Evolutionary conservation across 1,140 invertebrate genomes (phyloP), one percentile per base, ranked within the genome.

Genomic region (Planococcus citri): DNA sequence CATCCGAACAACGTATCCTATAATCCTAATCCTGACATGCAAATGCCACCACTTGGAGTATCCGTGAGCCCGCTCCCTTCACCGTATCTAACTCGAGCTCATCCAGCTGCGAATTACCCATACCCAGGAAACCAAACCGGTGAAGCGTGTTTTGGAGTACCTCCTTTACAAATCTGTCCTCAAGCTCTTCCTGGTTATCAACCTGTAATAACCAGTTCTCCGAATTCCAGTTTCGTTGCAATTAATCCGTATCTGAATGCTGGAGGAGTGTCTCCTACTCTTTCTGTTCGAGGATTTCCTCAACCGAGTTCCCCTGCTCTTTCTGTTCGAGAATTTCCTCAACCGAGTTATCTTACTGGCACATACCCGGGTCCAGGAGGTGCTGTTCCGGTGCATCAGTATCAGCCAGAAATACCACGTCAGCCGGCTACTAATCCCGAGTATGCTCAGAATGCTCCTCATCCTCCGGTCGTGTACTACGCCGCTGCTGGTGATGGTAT

Each of bases 11-110:
- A 68, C 12, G 6, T 38, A 2, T 1, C 67, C 4, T 20, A 17
- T 21, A 29, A 27, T 20, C 33, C 27, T 20, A n/a, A 68, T 22
- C 37, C 27, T 0, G 1, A 25, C 57, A 69, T 60, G 58, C 14
- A 10, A 27, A 17, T 12, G 37, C n/a, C 37, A 25, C 27, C 67
- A 6, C 9, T 33, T 22, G 51, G 57, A 17, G 20, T 70, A 33
- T n/a, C 29, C 12, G 21, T 68, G 25, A 22, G 58, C 0, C 68
- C 71, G 27, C 17, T 72, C 27, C 58, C 69, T 21, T 58, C 68
- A 0, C 41, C 41, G 14, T 27, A 68, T n/a, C 68, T 27, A 9
- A 58, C 68, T 61, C 1, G 12, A 33, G 29, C 3, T n/a, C n/a
- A n/a, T n/a, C n/a, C n/a, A 33, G 29, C 12, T 3, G 3, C 29